These are phyloP conservation scores for Poecilia latipinna DNA, from an alignment of 2,113 vertebrate species.

Conservation along the genomic window DNA sequence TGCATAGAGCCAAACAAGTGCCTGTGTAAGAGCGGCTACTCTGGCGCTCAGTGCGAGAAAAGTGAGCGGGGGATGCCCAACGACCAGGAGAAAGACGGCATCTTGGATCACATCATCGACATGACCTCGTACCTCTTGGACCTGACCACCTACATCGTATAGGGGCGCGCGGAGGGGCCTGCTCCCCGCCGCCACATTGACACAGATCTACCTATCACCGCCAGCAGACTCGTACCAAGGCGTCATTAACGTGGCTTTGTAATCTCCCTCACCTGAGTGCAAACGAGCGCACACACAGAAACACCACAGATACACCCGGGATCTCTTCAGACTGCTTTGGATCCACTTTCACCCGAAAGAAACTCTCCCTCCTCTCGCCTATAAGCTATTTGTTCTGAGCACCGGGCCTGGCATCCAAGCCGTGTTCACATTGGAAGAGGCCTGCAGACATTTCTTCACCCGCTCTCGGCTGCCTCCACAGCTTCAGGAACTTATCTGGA, in stretches of 20 bases:
- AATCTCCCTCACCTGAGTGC: constrained; percentile 45
- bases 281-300: constrained; percentile 23
- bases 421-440: constrained; percentile 55
- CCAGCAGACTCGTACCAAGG: constrained; percentile 67
- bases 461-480: constrained; percentile 37
- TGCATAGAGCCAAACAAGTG: constrained; percentile 95
- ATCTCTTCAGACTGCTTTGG: constrained; percentile 48
- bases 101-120: constrained; percentile 97
- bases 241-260: constrained; percentile 51
- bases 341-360: constrained; percentile 27
- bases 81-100: constrained; percentile 92
- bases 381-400: constrained; percentile 73
- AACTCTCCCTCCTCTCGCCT: constrained; percentile 51
- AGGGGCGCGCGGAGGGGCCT: constrained; percentile 62
- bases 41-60: constrained; percentile 81
- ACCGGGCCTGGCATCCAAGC: constrained; percentile 71
- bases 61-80: constrained; percentile 90
- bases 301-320: constrained; percentile 32
- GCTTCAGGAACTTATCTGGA: constrained; percentile 48
- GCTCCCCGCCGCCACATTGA: constrained; percentile 50
- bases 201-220: constrained; percentile 76
- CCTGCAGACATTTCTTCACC: constrained; percentile 52
- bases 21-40: constrained; percentile 91
- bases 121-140: constrained; percentile 98
- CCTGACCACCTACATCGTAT: constrained; percentile 98